A percentile compares a stretch with the other conserved stretches of the same genome.
phyloP scores from a whole-genome alignment of 1,140 invertebrate genomes.

The Batillaria attramentaria region DNA sequence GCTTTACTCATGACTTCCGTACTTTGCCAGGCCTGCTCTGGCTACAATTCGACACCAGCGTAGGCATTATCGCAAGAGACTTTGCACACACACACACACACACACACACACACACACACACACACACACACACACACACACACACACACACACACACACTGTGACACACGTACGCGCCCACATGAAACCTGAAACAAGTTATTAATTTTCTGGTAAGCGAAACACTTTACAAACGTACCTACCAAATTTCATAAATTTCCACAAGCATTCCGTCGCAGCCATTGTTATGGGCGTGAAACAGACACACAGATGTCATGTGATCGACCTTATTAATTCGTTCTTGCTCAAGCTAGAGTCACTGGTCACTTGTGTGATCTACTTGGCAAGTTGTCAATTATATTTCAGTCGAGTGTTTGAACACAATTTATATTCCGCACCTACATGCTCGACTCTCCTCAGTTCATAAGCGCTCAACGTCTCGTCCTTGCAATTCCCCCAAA shows the following conservation, averaged over 20 bases:
- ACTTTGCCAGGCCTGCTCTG: no score
- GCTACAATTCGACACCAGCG: neutral
- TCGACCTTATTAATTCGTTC: neutral
- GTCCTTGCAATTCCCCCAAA: no score
- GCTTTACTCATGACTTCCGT: no score
- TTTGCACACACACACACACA: slow-evolving; percentile 5
- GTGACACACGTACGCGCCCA: slow-evolving; percentile 10
- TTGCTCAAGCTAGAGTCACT: neutral
- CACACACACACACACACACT: slow-evolving; percentile 24
- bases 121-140: neutral
- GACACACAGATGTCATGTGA: no score
- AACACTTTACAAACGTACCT: neutral
- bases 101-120: neutral
- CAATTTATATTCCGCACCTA: neutral
- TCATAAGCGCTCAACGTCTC: no score
- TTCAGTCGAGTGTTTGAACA: neutral
- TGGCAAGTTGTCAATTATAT: neutral
- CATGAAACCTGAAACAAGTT: neutral
- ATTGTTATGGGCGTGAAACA: no score
- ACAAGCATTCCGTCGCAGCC: neutral
- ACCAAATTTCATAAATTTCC: neutral
- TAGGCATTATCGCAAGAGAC: no score
- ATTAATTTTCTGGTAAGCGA: neutral
- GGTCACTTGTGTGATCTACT: neutral
- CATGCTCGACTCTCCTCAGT: neutral